Percentiles rank a stretch among this genome's conserved stretches.
Conservation (phyloP, 2,888 invertebrate genomes). For the Calephelis perditalis region DNA sequence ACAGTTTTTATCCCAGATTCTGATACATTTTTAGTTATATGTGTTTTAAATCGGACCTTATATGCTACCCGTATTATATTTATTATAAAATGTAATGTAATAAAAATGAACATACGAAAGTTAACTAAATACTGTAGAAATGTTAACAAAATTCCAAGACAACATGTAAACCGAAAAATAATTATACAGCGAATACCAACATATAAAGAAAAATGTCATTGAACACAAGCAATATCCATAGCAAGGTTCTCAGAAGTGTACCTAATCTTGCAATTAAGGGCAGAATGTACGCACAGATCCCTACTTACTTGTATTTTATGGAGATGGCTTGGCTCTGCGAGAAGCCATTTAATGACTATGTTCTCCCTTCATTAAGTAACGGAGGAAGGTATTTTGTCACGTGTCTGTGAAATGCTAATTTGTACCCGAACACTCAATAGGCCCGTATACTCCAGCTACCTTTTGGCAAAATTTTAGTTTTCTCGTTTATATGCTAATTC, state of each 20-base stretch:
- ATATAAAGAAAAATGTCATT: too few relatives aligned
- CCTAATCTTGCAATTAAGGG: slow-evolving; percentile 5
- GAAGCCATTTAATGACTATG: slow-evolving; percentile 65
- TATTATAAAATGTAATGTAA: too few relatives aligned
- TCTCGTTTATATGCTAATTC: slow-evolving; percentile 56
- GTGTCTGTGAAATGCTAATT: slow-evolving; percentile 73
- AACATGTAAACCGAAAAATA: too few relatives aligned
- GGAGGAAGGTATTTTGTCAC: slow-evolving; percentile 58
- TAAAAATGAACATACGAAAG: too few relatives aligned
- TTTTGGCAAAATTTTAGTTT: slow-evolving; percentile 56
- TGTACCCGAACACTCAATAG: slow-evolving; percentile 62
- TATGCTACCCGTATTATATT: too few relatives aligned
- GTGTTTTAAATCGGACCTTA: too few relatives aligned
- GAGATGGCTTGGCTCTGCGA: slow-evolving; percentile 30
- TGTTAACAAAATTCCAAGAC: too few relatives aligned
- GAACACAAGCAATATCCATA: not conserved
- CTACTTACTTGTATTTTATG: slow-evolving; percentile 38
- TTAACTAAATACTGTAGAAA: too few relatives aligned
- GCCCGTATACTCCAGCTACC: slow-evolving; percentile 52
- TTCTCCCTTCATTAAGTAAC: slow-evolving; percentile 66
- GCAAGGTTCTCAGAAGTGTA: not conserved
- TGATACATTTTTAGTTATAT: too few relatives aligned
- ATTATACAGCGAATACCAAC: too few relatives aligned
- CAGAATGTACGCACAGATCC: slow-evolving; percentile 13
- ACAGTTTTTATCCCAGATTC: too few relatives aligned